Evolutionary conservation across 2,888 invertebrate species (phyloP), one percentile per base, ranked within the genome.

Genomic region (Campoplex capitator): DNA sequence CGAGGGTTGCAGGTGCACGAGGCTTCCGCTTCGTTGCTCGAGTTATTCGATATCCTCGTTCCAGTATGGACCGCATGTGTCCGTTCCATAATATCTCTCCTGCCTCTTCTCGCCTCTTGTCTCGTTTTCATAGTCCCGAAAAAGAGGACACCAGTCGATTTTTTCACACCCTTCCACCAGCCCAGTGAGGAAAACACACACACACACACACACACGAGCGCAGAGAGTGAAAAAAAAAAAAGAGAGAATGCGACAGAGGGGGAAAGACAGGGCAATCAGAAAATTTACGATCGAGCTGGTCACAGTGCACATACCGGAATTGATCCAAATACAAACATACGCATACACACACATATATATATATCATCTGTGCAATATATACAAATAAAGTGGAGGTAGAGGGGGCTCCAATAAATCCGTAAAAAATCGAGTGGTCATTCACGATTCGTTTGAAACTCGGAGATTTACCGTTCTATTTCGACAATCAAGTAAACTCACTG

Each of bases 381-480:
- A 70, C 28, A 78, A 70, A 68, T 74, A 16, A 18, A 80, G n/a
- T 13, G 28, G 13, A 23, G 65, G 48, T 23, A 35, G 68, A 4
- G 73, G n/a, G 73, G 54, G 32, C 28, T 73, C 45, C 84, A 81
- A 88, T 88, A 85, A 89, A 89, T 88, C 83, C 75, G 80, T 81
- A 81, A 88, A 83, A 87, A 88, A 84, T 88, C 88, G 87, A 87
- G 85, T 86, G 88, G 86, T 88, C 88, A 88, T 88, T 88, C 86
- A 87, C 86, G 87, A 88, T 87, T 88, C 87, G 88, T 87, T 87
- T 87, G 79, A 67, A 86, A 84, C 77, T 78, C 84, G 79, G 75
- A 83, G 85, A 88, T 88, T 88, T 85, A 88, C 85, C 81, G 83
- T 78, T 85, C 85, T 83, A 84, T 88, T 85, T 88, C 80, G 85